Evolutionary conservation across 1,140 invertebrate species (phyloP), one percentile per base, ranked within the genome.

Genomic region (Planococcus citri): DNA sequence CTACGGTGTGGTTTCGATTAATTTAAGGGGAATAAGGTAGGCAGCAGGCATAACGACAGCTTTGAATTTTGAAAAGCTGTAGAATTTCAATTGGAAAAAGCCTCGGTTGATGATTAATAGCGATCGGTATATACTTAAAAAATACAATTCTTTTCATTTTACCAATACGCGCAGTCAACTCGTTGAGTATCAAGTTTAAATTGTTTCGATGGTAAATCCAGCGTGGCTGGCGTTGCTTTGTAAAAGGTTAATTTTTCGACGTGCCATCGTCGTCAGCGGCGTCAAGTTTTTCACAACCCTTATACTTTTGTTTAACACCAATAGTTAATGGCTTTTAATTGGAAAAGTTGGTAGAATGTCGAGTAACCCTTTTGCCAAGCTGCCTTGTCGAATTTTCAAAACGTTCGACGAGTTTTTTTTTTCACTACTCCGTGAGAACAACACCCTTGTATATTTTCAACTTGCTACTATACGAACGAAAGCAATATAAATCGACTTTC

Each of bases 261-360:
- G 60, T 9, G 22, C 60, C 20, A 25, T 51, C 17, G 33, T n/a
- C n/a, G n/a, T n/a, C 33, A 60, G 6, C 57, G 21, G 17, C 25
- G 20, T 22, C 21, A 64, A 64, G 60, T 64, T 64, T 64, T 64
- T 64, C 60, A 64, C 60, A 64, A 64, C 60, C 60, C 60, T 64
- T 21, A 64, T 64, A 27, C 41, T 64, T 64, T 64, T 64, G 60
- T 64, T 64, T 27, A 64, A 24, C 60, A 27, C 25, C 60, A 27
- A 64, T 64, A 27, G 60, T 64, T 64, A 64, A 64, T 64, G 60
- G 60, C 2, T 64, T 64, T 64, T 64, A 64, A 64, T 64, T 64
- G 60, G 60, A 64, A 64, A 64, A 64, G 60, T 64, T 64, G 17
- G 60, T 64, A 51, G 41, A 51, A 51, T 51, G 41, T 51, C 33